Percentiles rank a stretch among this genome's conserved stretches.
Evolutionary conservation across 2,113 vertebrate genomes (phyloP).

Genomic region (Rhombomys opimus): DNA sequence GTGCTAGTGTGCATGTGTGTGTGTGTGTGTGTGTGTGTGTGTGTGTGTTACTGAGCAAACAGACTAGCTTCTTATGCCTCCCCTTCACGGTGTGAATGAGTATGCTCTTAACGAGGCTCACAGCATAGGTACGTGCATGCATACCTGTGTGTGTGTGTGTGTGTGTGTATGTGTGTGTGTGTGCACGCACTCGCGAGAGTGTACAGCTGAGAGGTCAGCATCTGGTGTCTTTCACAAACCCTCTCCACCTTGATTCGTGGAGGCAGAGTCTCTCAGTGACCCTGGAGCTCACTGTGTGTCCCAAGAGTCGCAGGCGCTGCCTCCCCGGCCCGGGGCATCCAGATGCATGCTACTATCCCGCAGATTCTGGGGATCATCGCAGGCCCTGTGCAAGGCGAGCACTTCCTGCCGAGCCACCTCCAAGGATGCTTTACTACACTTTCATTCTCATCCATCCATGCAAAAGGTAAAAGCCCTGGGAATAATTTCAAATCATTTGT

Average conservation of each 20-base stretch:
- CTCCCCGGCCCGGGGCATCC: neutral
- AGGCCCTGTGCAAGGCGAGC: too few species aligned
- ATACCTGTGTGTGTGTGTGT: neutral
- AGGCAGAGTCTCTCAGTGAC: neutral
- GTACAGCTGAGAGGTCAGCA: neutral
- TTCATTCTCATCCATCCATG: fast-evolving
- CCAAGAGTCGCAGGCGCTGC: neutral
- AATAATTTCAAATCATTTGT: too few species aligned
- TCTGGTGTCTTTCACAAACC: too few species aligned
- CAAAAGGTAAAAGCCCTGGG: neutral
- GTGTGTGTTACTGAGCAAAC: neutral
- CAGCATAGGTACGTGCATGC: neutral
- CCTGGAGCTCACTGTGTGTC: neutral
- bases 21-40: neutral
- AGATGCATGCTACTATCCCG: neutral
- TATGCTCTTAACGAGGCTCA: neutral
- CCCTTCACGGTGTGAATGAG: neutral
- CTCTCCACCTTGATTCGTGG: neutral
- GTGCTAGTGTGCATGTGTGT: too few species aligned
- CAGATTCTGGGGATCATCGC: neutral
- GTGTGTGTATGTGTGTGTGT: neutral
- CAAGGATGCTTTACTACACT: neutral
- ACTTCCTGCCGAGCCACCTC: neutral
- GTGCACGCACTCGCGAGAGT: neutral
- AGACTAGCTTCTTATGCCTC: neutral